Evolutionary conservation across 1,140 invertebrate species (phyloP).

Genomic region (Bombus superbus): DNA sequence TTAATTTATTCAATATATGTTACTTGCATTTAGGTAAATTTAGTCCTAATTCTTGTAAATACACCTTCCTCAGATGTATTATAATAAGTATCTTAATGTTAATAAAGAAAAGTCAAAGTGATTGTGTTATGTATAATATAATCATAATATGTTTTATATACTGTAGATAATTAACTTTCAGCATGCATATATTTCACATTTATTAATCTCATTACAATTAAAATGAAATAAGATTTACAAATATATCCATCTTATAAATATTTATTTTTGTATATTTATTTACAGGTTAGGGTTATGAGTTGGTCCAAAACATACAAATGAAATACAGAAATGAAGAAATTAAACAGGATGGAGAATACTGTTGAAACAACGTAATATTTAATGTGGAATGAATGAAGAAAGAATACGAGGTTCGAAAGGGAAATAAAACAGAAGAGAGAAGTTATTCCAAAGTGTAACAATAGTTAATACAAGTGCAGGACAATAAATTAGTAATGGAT

Average conservation of each 20-base stretch:
- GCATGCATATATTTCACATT: no score
- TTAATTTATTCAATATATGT: not conserved
- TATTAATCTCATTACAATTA: no score
- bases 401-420: not conserved
- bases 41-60: not conserved
- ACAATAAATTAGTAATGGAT: constrained; percentile 80
- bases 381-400: not conserved
- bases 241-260: not conserved
- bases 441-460: not conserved
- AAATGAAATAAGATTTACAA: not conserved
- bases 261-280: constrained; percentile 23
- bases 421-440: constrained; percentile 13
- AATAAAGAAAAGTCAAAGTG: no score
- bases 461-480: constrained; percentile 41
- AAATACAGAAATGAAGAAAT: not conserved
- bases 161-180: not conserved
- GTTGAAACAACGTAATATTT: constrained; percentile 21
- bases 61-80: no score
- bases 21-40: not conserved
- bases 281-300: constrained; percentile 27
- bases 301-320: not conserved
- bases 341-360: constrained; percentile 2
- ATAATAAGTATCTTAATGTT: no score
- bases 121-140: not conserved
- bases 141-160: no score